These are phyloP conservation scores for Laspeyria flexula DNA, from an alignment of 2,888 invertebrate genomes.

Conservation along the genomic window DNA sequence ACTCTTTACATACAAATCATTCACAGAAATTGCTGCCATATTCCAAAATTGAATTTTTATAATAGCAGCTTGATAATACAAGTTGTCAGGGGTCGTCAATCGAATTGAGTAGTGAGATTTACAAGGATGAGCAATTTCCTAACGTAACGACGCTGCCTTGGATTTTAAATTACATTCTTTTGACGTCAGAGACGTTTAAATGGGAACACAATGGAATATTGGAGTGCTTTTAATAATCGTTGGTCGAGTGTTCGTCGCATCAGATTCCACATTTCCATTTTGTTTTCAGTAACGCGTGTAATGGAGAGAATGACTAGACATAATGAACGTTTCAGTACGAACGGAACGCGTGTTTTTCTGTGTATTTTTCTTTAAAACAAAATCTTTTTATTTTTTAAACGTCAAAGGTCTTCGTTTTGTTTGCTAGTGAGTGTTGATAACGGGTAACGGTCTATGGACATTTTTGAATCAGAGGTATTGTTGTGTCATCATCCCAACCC, in stretches of 20 bases:
- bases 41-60: slow-evolving; percentile 20
- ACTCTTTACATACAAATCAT: slow-evolving; percentile 42
- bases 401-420: too few relatives aligned
- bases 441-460: too few relatives aligned
- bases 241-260: slow-evolving; percentile 36
- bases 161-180: slow-evolving; percentile 32
- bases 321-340: slow-evolving; percentile 33
- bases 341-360: too few relatives aligned
- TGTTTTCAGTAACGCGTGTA: slow-evolving; percentile 59
- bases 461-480: too few relatives aligned
- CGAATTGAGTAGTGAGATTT: slow-evolving; percentile 16
- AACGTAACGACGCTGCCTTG: slow-evolving; percentile 12
- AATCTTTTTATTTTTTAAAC: too few relatives aligned
- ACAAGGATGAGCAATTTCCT: slow-evolving; percentile 22
- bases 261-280: slow-evolving; percentile 49
- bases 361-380: too few relatives aligned
- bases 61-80: too few relatives aligned
- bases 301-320: slow-evolving; percentile 60
- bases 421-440: too few relatives aligned
- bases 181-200: slow-evolving; percentile 14
- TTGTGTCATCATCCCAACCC: too few relatives aligned
- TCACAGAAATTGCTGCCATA: slow-evolving; percentile 16
- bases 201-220: slow-evolving; percentile 32
- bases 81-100: slow-evolving; percentile 11
- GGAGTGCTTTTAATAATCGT: slow-evolving; percentile 42